Evolutionary conservation across 2,888 invertebrate genomes (phyloP).

Genomic region (Drosophila engyochracea): DNA sequence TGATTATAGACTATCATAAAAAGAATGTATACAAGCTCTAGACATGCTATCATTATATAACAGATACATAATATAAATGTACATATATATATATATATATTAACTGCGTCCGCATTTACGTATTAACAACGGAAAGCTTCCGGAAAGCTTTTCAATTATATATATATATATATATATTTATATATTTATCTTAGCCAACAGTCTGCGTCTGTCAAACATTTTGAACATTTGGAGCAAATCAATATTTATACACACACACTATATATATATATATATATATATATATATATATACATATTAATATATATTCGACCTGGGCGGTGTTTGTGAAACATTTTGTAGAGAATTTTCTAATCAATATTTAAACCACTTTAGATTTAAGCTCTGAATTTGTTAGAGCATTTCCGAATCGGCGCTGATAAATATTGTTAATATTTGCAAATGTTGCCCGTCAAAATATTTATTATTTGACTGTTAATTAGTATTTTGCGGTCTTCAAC

Average conservation of each 20-base stretch:
- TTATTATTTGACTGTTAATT: background rate
- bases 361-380: background rate
- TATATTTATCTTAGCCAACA: background rate
- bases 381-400: background rate
- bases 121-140: background rate
- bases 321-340: background rate
- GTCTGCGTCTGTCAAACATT: background rate
- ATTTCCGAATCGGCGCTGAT: background rate
- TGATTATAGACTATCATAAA: constrained; percentile 9
- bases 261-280: accelerated
- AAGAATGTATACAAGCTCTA: background rate
- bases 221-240: background rate
- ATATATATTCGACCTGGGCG: too few relatives aligned
- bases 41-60: constrained; percentile 23
- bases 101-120: too few relatives aligned
- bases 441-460: background rate
- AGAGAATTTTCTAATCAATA: background rate
- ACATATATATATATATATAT: background rate
- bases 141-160: background rate
- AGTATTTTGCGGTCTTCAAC: background rate
- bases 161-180: background rate
- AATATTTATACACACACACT: background rate
- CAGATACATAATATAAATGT: background rate
- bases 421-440: background rate
- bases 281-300: background rate